Percentiles rank a stretch among this genome's conserved stretches.
These are phyloP conservation scores for Eristalinus aeneus DNA, from an alignment of 2,888 invertebrate species.

Conservation along the genomic window DNA sequence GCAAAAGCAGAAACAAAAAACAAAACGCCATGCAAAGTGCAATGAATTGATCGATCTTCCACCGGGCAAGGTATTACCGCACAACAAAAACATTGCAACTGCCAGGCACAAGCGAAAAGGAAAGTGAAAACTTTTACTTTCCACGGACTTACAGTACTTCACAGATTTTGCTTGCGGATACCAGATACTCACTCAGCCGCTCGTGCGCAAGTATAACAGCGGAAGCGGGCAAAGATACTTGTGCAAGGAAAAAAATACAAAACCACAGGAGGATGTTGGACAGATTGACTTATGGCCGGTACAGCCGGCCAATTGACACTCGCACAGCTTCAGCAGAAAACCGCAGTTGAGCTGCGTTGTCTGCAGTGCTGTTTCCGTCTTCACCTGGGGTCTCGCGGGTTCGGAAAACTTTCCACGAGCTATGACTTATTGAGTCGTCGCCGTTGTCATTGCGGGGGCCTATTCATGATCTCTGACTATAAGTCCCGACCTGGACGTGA, in stretches of 20 bases:
- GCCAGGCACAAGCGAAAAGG: slow-evolving; percentile 56
- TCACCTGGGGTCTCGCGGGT: background rate
- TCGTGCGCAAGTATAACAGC: slow-evolving; percentile 53
- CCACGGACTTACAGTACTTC: slow-evolving; percentile 24
- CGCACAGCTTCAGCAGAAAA: background rate
- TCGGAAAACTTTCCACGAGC: background rate
- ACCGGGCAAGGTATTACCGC: slow-evolving; percentile 54
- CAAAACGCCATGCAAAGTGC: slow-evolving; percentile 56
- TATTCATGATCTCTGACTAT: background rate
- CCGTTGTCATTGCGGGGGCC: background rate
- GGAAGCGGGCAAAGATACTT: slow-evolving; percentile 39
- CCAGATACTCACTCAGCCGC: background rate
- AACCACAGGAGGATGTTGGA: slow-evolving; percentile 37
- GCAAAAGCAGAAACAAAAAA: background rate
- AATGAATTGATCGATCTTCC: slow-evolving; percentile 61
- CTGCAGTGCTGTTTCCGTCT: background rate
- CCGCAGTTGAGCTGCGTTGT: background rate
- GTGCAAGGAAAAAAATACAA: slow-evolving; percentile 15
- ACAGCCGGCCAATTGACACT: background rate
- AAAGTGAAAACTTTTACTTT: slow-evolving; percentile 71
- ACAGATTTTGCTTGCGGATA: background rate
- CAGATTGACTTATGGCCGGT: slow-evolving; percentile 41
- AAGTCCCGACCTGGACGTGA: background rate
- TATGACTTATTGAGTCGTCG: background rate
- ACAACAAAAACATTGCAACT: slow-evolving; percentile 64